phyloP scores from a whole-genome alignment of 2,797 vertebrate genomes.

The Lithobates sylvaticus region DNA sequence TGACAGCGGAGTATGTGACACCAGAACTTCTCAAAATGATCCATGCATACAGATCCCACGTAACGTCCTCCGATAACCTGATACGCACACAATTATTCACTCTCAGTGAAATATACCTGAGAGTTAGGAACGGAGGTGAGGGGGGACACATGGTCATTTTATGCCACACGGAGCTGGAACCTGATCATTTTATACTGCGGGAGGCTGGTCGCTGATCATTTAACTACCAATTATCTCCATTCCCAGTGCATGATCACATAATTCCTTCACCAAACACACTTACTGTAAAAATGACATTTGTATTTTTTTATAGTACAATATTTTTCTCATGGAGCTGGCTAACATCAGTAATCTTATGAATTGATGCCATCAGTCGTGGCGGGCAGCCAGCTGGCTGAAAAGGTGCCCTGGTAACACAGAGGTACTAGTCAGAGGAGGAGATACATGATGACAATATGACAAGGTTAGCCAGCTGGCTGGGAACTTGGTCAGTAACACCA shows the following conservation, averaged over 20 bases:
- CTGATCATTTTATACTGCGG: not conserved
- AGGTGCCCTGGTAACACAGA: conserved; percentile 10
- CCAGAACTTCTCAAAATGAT: conserved; percentile 16
- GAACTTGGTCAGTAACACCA: not conserved
- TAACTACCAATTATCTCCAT: conserved; percentile 15
- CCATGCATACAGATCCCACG: conserved; percentile 5
- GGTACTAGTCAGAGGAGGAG: conserved; percentile 25
- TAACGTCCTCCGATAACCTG: not conserved
- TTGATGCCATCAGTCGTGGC: not conserved
- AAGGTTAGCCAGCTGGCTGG: conserved; percentile 36
- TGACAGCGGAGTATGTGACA: conserved; percentile 17
- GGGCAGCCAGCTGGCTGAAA: conserved; percentile 2
- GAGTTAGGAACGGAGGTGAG: not conserved
- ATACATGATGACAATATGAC: conserved; percentile 22
- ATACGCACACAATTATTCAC: conserved; percentile 5
- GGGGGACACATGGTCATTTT: too few relatives aligned
- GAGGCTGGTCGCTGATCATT: not conserved
- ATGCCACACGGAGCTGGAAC: not conserved
- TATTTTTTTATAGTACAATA: too few relatives aligned
- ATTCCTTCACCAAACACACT: not conserved
- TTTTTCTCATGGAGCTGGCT: too few relatives aligned
- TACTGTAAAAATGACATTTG: not conserved
- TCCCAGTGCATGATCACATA: not conserved
- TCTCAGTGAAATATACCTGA: conserved; percentile 15
- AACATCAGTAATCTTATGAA: too few relatives aligned